Evolutionary conservation across 2,888 invertebrate species (phyloP).

Genomic region (Cephus pulcher): DNA sequence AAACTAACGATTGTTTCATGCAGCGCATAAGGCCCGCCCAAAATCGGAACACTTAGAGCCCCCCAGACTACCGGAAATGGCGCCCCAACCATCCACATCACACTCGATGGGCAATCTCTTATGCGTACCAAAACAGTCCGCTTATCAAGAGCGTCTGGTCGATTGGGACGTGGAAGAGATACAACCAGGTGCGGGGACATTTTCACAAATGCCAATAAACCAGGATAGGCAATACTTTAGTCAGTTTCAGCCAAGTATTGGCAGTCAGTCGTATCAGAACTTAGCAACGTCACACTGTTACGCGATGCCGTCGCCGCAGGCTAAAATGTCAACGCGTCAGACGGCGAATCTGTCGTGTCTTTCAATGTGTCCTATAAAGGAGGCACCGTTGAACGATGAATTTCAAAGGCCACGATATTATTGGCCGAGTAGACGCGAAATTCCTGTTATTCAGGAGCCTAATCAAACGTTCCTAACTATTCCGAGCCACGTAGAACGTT

Average conservation of each 20-base stretch:
- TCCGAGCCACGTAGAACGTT: conserved; percentile 48
- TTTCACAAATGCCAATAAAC: conserved; percentile 24
- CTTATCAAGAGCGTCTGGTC: conserved; percentile 57
- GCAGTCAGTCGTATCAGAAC: conserved; percentile 35
- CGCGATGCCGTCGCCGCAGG: conserved; percentile 13
- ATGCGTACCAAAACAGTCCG: conserved; percentile 51
- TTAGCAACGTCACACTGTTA: conserved; percentile 9
- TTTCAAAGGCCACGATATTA: conserved; percentile 24
- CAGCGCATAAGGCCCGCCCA: conserved; percentile 61
- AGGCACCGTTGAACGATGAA: conserved; percentile 35
- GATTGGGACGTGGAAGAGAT: conserved; percentile 55
- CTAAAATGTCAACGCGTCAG: conserved; percentile 29
- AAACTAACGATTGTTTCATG: conserved; percentile 54
- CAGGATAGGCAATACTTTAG: conserved; percentile 27
- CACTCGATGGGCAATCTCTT: conserved; percentile 63
- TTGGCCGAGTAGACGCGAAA: conserved; percentile 33
- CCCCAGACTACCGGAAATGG: conserved; percentile 44
- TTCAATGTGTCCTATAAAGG: conserved; percentile 43
- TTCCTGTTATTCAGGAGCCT: conserved; percentile 51
- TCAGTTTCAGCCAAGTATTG: conserved; percentile 30
- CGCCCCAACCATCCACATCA: conserved; percentile 55
- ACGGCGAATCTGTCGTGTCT: conserved; percentile 36
- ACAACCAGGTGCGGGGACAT: conserved; percentile 57
- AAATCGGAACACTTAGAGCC: conserved; percentile 63
- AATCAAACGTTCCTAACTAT: conserved; percentile 48